These are phyloP conservation scores for Apostichopus parvimensis DNA, from an alignment of 35 echinoderm and acorn worm genomes.

Conservation along the genomic window DNA sequence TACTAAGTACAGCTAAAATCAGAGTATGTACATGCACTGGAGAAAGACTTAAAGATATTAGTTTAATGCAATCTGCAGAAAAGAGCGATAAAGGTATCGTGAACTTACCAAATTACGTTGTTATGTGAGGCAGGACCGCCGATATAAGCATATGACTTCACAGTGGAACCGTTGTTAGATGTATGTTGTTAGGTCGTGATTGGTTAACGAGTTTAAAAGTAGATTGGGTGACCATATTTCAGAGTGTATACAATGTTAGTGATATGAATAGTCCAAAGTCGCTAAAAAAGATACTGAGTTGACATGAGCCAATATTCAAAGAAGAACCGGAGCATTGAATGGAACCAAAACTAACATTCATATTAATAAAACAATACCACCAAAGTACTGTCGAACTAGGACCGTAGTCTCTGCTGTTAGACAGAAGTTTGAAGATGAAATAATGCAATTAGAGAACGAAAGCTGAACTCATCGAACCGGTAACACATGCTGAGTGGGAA, in stretches of 20 bases:
- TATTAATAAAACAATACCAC: conserved; percentile 15
- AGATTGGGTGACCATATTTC: conserved; percentile 62
- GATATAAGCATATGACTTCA: too few relatives aligned
- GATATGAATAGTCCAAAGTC: too few relatives aligned
- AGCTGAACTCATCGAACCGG: conserved; percentile 55
- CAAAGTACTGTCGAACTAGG: conserved; percentile 38
- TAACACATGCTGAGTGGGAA: conserved; percentile 28
- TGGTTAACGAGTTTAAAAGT: conserved; percentile 54
- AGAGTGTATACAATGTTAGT: neutral
- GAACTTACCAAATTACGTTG: neutral
- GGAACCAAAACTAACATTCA: conserved; percentile 27
- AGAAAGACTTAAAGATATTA: neutral
- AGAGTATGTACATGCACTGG: too few relatives aligned
- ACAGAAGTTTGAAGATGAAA: conserved; percentile 26
- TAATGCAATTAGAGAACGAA: neutral
- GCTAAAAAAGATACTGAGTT: too few relatives aligned
- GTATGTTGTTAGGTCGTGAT: too few relatives aligned
- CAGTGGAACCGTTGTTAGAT: too few relatives aligned
- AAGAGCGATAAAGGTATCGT: neutral
- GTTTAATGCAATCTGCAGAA: conserved; percentile 21
- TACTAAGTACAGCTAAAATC: too few relatives aligned
- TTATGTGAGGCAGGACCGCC: conserved; percentile 1
- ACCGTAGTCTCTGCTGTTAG: conserved; percentile 53
- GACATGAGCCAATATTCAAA: too few relatives aligned
- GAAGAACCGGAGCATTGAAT: neutral